Percentiles rank a stretch among this genome's conserved stretches.
Conservation (phyloP, 2,113 vertebrate genomes). For the Coptodon rendalli region DNA sequence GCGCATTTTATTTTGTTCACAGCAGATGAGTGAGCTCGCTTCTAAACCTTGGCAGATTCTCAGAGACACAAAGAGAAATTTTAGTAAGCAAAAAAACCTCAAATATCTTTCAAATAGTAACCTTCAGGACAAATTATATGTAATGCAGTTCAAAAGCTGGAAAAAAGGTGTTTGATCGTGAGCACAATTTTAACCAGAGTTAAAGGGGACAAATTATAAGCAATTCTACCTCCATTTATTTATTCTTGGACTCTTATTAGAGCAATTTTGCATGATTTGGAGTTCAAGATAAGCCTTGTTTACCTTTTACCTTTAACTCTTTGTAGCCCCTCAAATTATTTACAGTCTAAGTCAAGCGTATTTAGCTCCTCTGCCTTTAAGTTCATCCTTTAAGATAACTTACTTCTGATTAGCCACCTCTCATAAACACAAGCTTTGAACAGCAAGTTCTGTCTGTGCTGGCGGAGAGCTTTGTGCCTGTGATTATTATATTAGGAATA, state of each 20-base stretch:
- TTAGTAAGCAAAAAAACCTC: background rate
- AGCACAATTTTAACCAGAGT: background rate
- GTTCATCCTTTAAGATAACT: background rate
- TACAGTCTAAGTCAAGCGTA: background rate
- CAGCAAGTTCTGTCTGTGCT: background rate
- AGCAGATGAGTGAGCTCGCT: background rate
- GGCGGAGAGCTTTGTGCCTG: background rate
- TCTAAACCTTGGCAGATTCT: background rate
- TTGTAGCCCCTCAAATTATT: background rate
- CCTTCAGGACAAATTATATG: background rate
- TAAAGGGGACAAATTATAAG: background rate
- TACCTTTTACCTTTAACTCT: background rate
- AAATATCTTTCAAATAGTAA: background rate
- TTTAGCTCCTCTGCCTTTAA: background rate
- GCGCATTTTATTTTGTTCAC: background rate
- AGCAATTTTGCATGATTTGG: background rate
- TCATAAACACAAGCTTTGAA: background rate
- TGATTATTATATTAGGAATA: background rate
- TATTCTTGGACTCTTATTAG: background rate
- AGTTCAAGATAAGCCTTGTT: background rate
- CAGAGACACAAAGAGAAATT: background rate
- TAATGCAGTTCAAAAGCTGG: background rate
- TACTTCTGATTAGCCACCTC: background rate
- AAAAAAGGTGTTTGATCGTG: background rate
- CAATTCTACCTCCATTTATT: background rate